Percentiles rank a stretch among this genome's conserved stretches.
These are phyloP conservation scores for Sphenodon punctatus DNA, from an alignment of 2,797 vertebrate genomes.

Conservation along the genomic window DNA sequence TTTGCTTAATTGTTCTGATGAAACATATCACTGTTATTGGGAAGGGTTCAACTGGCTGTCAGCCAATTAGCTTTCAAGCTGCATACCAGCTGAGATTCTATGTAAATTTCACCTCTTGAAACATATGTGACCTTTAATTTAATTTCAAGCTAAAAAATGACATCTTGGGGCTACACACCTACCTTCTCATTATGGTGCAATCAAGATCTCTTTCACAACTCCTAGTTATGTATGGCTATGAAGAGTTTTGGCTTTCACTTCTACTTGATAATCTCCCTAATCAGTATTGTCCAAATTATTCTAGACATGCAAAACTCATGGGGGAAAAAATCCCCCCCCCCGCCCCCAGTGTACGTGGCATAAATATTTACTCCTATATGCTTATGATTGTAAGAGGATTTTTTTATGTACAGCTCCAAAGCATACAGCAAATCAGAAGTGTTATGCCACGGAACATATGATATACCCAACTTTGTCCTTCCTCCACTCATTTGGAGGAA, in stretches of 20 bases:
- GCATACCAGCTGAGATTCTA: neutral
- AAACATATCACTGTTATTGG: neutral
- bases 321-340: too few relatives aligned
- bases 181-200: neutral
- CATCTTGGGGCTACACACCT: neutral
- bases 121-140: neutral
- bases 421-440: neutral
- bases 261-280: neutral
- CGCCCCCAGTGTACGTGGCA: too few relatives aligned
- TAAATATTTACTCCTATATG: too few relatives aligned
- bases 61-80: conserved; percentile 9
- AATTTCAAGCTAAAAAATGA: neutral
- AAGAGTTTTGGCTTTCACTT: neutral
- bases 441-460: neutral
- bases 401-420: neutral
- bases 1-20: neutral
- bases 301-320: neutral
- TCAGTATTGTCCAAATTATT: neutral
- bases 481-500: neutral
- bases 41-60: neutral
- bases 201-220: neutral
- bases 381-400: neutral
- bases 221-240: neutral
- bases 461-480: neutral
- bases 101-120: neutral